These are phyloP conservation scores for Merluccius polli DNA, from an alignment of 2,797 vertebrate species.

Conservation along the genomic window DNA sequence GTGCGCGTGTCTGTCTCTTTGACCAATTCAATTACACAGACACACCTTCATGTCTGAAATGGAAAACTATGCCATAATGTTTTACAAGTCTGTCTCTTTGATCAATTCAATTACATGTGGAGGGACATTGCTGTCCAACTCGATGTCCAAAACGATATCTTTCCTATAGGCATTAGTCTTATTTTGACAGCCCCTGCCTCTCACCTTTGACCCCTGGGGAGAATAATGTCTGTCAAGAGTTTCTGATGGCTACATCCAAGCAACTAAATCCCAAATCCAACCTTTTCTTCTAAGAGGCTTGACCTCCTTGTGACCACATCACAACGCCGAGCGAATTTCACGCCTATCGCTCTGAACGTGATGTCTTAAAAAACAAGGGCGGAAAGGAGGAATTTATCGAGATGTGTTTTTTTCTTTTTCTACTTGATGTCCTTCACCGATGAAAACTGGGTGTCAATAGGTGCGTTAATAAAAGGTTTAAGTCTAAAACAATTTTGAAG, in stretches of 20 bases:
- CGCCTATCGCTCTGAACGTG: constrained; percentile 63
- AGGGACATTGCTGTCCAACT: constrained; percentile 35
- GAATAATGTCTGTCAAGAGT: constrained; percentile 39
- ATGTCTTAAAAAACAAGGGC: constrained; percentile 49
- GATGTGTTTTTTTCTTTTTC: constrained; percentile 8
- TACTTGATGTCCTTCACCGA: not conserved
- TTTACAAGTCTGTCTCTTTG: constrained; percentile 17
- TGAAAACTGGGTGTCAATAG: not conserved
- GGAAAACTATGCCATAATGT: not conserved
- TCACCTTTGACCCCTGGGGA: constrained; percentile 61
- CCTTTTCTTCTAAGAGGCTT: constrained; percentile 50
- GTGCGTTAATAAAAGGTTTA: not conserved
- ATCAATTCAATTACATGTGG: constrained; percentile 22
- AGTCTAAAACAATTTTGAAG: no score
- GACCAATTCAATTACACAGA: no score
- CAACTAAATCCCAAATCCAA: constrained; percentile 63
- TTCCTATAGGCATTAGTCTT: constrained; percentile 54
- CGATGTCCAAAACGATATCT: constrained; percentile 47
- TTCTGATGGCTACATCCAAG: constrained; percentile 56
- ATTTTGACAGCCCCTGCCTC: constrained; percentile 59
- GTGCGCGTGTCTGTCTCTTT: not conserved
- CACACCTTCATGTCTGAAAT: no score
- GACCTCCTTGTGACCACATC: constrained; percentile 72
- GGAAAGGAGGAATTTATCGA: constrained; percentile 43
- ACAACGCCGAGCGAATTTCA: constrained; percentile 72